These are phyloP conservation scores for Varanus salvator DNA, from an alignment of 2,113 vertebrate species.

Conservation along the genomic window DNA sequence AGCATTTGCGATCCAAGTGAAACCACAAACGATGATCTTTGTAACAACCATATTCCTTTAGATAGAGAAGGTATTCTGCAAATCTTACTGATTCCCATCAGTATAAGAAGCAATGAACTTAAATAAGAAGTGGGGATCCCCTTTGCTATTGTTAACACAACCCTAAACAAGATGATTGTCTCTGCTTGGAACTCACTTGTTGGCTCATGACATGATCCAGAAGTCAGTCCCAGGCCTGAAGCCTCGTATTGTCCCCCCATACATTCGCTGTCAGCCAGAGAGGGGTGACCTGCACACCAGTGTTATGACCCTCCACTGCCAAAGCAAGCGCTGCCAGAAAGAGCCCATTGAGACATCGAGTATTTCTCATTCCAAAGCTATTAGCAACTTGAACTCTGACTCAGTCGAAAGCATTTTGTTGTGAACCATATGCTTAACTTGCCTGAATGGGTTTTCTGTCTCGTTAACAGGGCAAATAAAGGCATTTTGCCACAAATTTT, in stretches of 20 bases:
- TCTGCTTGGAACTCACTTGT: neutral
- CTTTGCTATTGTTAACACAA: neutral
- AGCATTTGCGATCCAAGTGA: neutral
- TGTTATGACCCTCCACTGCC: slow-evolving; percentile 43
- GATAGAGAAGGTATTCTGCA: neutral
- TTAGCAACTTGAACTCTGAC: neutral
- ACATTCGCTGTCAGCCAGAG: neutral
- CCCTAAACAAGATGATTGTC: neutral
- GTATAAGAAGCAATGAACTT: neutral
- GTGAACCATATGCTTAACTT: slow-evolving; percentile 28
- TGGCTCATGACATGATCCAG: neutral
- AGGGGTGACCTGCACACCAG: neutral
- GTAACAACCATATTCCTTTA: neutral
- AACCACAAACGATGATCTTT: neutral
- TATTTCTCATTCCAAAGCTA: slow-evolving; percentile 20
- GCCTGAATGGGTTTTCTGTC: slow-evolving; percentile 13
- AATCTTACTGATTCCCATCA: neutral
- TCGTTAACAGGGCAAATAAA: slow-evolving; percentile 50
- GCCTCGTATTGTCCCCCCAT: neutral
- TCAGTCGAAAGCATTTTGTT: slow-evolving; percentile 30
- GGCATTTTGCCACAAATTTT: slow-evolving; percentile 29
- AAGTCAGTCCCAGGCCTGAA: slow-evolving; percentile 6
- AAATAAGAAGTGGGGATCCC: neutral
- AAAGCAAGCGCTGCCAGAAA: slow-evolving; percentile 31
- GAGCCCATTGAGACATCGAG: slow-evolving; percentile 34